Evolutionary conservation across 2,113 vertebrate species (phyloP), one percentile per base, ranked within the genome.

Genomic region (Craseonycteris thonglongyai): DNA sequence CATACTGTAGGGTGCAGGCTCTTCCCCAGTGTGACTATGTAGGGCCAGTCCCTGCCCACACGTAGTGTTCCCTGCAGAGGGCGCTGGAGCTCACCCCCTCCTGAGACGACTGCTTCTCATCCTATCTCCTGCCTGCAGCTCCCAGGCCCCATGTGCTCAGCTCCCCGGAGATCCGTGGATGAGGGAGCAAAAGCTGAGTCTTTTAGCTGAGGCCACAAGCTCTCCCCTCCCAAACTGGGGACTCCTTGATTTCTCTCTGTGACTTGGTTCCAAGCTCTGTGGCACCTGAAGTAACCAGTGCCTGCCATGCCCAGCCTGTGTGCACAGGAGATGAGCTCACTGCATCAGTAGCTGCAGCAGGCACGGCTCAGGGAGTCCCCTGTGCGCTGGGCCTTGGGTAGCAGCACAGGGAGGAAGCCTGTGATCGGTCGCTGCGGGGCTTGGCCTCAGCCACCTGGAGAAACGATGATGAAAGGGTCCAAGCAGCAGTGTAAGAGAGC

Each of bases 291-390:
- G 83, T 47, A 47, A 9, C 54, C 3, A 0, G 22, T 5, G 35
- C 47, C 10, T 6, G 18, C 47, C 21, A 6, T 4, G 42, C 54
- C 66, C 68, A 56, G 11, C 35, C 69, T 7, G 78, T 6, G 0
- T 80, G 58, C 6, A 0, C 10, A 7, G 7, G 30, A 65, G 49
- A n/a, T 54, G 5, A 0, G 6, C 54, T 45, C 8, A 12, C 18
- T 2, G 45, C 6, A n/a, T 45, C 78, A 3, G 51, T 11, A 30
- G 22, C 8, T 4, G 19, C 22, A 1, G 26, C 58, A 28, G 24
- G 58, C 58, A 3, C 7, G 56, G 56, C 7, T 13, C 51, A 3
- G 51, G 51, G 51, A 3, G 15, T 51, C 49, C 51, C 51, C 51
- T 18, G 51, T 4, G 51, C 15, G 51, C 51, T 18, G 18, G 74